Evolutionary conservation across 2,113 vertebrate species (phyloP).

Genomic region (Pomatostomus ruficeps): DNA sequence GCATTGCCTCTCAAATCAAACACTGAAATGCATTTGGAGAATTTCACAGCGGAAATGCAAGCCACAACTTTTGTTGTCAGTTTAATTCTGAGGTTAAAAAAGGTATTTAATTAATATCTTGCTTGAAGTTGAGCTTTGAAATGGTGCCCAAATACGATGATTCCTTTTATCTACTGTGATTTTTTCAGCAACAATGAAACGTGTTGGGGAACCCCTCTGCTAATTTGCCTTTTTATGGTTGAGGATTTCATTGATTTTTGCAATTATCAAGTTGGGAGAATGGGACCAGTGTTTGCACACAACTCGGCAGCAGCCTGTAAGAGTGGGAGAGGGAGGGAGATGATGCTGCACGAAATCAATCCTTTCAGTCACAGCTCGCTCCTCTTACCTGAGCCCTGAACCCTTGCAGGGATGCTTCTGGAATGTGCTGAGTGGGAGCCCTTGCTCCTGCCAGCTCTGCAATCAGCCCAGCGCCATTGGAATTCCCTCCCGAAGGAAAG

Average conservation of each 20-base stretch:
- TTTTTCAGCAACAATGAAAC: neutral
- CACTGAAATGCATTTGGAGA: neutral
- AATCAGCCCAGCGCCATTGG: accelerated
- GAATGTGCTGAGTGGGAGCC: neutral
- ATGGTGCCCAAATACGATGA: neutral
- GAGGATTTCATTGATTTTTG: neutral
- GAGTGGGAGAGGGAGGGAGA: neutral
- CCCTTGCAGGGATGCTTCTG: neutral
- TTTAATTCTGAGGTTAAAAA: neutral
- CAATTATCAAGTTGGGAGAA: neutral
- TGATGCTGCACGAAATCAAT: neutral
- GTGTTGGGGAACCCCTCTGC: neutral
- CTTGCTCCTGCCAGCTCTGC: neutral
- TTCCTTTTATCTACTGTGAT: neutral
- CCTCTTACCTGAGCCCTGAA: neutral
- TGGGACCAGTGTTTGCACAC: neutral
- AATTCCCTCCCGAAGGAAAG: accelerated
- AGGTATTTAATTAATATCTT: neutral
- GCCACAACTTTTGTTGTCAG: neutral
- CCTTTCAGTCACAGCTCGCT: neutral
- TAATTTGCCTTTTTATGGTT: neutral
- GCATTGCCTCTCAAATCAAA: neutral
- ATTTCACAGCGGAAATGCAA: neutral
- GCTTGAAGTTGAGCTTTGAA: neutral
- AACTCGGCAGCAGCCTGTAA: neutral